Percentiles rank a stretch among this genome's conserved stretches.
phyloP scores from a whole-genome alignment of 2,888 invertebrate genomes.

The Melinaea menophilus region DNA sequence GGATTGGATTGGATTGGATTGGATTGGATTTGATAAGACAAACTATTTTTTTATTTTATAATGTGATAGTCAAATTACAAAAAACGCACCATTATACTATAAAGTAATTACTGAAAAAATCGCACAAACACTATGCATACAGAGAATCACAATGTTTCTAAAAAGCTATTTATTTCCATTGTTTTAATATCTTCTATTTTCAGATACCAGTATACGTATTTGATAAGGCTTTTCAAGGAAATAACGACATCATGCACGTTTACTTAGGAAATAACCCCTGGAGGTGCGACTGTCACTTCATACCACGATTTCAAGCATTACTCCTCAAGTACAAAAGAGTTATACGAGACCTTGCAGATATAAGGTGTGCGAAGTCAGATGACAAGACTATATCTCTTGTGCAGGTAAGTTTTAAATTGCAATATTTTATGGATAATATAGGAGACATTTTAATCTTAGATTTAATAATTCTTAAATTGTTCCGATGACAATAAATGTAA shows the following conservation, averaged over 20 bases:
- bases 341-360: constrained; percentile 82
- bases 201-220: constrained; percentile 89
- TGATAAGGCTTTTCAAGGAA: constrained; percentile 86
- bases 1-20: too few species aligned
- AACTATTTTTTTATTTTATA: not conserved
- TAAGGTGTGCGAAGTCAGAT: constrained; percentile 81
- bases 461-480: too few species aligned
- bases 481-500: too few species aligned
- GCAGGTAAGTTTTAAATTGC: constrained; percentile 75
- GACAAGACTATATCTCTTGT: constrained; percentile 80
- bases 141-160: too few species aligned
- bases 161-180: too few species aligned
- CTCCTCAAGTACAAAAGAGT: constrained; percentile 83
- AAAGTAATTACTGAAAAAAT: too few species aligned
- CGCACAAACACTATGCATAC: too few species aligned
- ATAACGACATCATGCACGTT: constrained; percentile 82
- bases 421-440: too few species aligned
- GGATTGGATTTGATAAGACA: too few species aligned
- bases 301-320: constrained; percentile 85
- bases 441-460: too few species aligned
- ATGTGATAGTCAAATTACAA: too few species aligned
- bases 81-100: too few species aligned
- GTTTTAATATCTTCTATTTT: constrained; percentile 24
- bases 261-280: constrained; percentile 88
- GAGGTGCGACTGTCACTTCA: constrained; percentile 89